These are phyloP conservation scores for Bradynema listronoti DNA, from an alignment of 1,140 invertebrate genomes.

Conservation along the genomic window DNA sequence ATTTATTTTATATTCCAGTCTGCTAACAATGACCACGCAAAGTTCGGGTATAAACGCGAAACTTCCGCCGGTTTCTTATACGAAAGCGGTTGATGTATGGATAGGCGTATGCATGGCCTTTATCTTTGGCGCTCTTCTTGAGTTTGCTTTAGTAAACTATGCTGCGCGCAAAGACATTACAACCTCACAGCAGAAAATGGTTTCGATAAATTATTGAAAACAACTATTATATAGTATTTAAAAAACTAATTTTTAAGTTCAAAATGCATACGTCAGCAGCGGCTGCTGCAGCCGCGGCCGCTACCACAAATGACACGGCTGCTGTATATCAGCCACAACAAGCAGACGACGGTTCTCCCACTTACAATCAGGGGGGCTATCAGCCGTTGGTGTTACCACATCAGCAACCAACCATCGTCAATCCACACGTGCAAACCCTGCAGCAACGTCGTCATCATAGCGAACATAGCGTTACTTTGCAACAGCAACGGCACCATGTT, in stretches of 20 bases:
- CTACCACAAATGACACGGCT: conserved; percentile 11
- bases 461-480: no score
- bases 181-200: conserved; percentile 37
- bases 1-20: conserved; percentile 58
- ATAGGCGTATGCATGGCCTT: conserved; percentile 69
- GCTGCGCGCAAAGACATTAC: conserved; percentile 75
- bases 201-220: conserved; percentile 19
- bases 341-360: not conserved
- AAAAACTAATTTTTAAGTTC: conserved; percentile 18
- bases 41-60: conserved; percentile 92
- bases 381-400: conserved; percentile 28
- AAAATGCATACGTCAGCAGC: conserved; percentile 23
- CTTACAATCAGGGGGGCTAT: conserved; percentile 19
- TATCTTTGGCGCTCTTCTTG: conserved; percentile 62
- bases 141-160: conserved; percentile 88
- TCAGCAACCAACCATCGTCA: no score
- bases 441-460: no score
- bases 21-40: conserved; percentile 91
- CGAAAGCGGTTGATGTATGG: conserved; percentile 65
- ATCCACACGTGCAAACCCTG: no score
- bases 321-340: not conserved
- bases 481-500: no score
- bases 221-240: not conserved
- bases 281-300: conserved; percentile 2
- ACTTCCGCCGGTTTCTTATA: conserved; percentile 88